phyloP scores from a whole-genome alignment of 2,797 vertebrate genomes.

The Buceros bicornis region DNA sequence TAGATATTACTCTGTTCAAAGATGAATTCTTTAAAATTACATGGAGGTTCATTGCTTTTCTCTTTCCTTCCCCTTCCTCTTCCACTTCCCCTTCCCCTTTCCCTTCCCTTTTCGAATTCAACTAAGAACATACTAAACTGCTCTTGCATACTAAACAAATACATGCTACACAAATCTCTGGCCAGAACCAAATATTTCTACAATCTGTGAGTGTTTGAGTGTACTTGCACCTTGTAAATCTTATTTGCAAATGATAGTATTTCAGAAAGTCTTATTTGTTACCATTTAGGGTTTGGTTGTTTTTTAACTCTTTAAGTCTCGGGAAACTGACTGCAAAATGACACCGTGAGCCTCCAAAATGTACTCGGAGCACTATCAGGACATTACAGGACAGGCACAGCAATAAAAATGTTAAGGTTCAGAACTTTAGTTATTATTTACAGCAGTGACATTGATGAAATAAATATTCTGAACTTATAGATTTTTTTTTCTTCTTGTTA shows the following conservation, averaged over 20 bases:
- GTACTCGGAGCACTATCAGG: not conserved
- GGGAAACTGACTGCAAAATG: not conserved
- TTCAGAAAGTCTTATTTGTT: not conserved
- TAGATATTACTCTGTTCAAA: not conserved
- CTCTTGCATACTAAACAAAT: too few species aligned
- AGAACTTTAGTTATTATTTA: conserved; percentile 1
- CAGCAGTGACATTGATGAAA: not conserved
- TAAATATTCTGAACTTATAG: conserved; percentile 20
- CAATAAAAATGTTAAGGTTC: not conserved
- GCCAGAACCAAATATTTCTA: not conserved
- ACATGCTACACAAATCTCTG: rapidly evolving
- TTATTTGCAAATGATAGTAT: conserved; percentile 44
- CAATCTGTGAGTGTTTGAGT: not conserved
- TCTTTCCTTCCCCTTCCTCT: too few species aligned
- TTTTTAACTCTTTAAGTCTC: not conserved
- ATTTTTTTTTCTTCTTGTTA: not conserved
- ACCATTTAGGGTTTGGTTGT: rapidly evolving
- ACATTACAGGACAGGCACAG: not conserved
- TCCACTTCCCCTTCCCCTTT: too few species aligned
- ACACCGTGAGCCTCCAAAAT: too few species aligned
- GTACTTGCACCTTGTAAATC: not conserved
- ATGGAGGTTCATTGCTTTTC: rapidly evolving
- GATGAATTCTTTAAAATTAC: not conserved
- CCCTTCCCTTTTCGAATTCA: not conserved
- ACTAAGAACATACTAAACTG: not conserved